Base-by-base conservation (phyloP, 1,140 invertebrate genomes). In the Drosophila watanabei region DNA sequence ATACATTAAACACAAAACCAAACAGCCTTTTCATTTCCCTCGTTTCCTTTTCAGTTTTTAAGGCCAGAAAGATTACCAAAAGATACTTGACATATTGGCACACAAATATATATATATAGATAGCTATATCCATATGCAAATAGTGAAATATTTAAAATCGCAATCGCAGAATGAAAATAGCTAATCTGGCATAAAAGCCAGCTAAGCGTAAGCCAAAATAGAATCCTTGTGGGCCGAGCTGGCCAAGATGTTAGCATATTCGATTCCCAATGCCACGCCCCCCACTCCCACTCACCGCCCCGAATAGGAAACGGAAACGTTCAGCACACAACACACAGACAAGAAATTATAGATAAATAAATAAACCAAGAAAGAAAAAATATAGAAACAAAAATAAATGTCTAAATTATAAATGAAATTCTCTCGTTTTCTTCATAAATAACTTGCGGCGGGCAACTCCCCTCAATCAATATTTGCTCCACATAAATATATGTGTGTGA, bases 361-460 rank as follows among this genome's bases (percentile, higher is more conserved):
- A 72, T 57, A 85, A 85, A 69, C 35, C 48, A 37, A 65, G 18
- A 54, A 66, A 5, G 13, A 4, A 10, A 49, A 48, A 56, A 80
- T 77, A 88, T 77, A 45, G 78, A 57, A 39, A 89, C 72, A 83
- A 79, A 77, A 90, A 91, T 91, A 91, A 91, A 91, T 91, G 87
- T 91, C 83, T 91, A 83, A 91, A 91, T 83, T 91, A 91, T 79
- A 73, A 81, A 88, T 81, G 66, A 72, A 80, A 56, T 75, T 69
- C 70, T 68, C 46, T 64, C 39, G 71, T 83, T 62, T 70, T 62
- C 58, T 61, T 79, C 28, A 57, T 61, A 65, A 60, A 58, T 48
- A 62, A 46, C 59, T 37, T 13, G 37, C 35, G 41, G 43, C n/a
- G 1, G 41, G 18, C 16, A n/a, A 18, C 28, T 43, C 33, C 24